Conservation (phyloP, 1,140 invertebrate genomes). For the Megalopta genalis region DNA sequence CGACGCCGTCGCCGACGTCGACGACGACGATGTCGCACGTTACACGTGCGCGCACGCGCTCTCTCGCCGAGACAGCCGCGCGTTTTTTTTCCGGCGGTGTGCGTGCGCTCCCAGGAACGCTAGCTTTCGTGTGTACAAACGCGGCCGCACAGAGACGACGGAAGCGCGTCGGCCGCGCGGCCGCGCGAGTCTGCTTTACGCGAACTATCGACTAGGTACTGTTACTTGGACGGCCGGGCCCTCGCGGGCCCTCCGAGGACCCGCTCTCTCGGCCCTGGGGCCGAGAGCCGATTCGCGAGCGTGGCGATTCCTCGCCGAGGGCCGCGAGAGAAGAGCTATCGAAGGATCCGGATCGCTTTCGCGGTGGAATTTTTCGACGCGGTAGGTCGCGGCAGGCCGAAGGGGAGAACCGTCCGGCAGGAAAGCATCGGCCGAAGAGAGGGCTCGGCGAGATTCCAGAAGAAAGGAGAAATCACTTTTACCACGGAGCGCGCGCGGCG, state of each 20-base stretch:
- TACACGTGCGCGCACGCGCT: slow-evolving; percentile 46
- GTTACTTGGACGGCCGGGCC: slow-evolving; percentile 75
- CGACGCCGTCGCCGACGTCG: too few species aligned
- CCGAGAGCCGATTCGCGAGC: too few species aligned
- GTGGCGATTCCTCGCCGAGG: too few species aligned
- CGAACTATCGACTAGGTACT: slow-evolving; percentile 75
- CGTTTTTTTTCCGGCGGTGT: slow-evolving; percentile 28
- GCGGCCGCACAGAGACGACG: not conserved
- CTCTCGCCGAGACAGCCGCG: slow-evolving; percentile 39
- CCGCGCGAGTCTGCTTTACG: slow-evolving; percentile 59
- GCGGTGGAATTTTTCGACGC: not conserved
- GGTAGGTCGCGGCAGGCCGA: slow-evolving; percentile 35
- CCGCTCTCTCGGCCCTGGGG: too few species aligned
- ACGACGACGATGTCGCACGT: not conserved
- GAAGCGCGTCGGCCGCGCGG: not conserved
- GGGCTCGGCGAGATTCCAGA: slow-evolving; percentile 50
- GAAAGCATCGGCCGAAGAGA: slow-evolving; percentile 9
- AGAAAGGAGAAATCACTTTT: slow-evolving; percentile 64
- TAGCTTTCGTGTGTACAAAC: not conserved
- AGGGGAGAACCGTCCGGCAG: slow-evolving; percentile 24
- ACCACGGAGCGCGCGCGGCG: slow-evolving; percentile 22
- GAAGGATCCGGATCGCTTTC: too few species aligned
- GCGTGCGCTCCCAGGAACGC: not conserved
- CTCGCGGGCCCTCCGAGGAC: slow-evolving; percentile 25
- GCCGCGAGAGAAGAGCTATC: too few species aligned